Conservation (phyloP, 1,140 invertebrate species). For the Ceratina calcarata region DNA sequence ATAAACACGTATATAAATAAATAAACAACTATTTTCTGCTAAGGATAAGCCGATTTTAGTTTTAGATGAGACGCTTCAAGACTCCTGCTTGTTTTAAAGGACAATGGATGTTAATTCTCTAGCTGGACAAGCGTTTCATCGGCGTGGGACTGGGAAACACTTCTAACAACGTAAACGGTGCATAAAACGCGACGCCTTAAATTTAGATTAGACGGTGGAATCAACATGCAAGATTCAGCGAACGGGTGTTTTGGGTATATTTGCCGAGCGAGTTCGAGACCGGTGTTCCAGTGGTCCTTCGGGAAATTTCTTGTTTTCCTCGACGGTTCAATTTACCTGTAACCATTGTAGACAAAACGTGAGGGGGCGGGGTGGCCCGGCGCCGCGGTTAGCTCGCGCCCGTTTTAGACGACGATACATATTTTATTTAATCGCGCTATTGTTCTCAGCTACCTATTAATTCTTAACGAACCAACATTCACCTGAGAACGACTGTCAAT, state of each 20-base stretch:
- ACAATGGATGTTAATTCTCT: background rate
- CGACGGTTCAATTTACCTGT: conserved; percentile 45
- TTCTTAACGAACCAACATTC: background rate
- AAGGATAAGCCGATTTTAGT: too few species aligned
- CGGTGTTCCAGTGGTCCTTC: conserved; percentile 47
- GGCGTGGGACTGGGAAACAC: background rate
- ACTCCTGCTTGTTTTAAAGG: too few species aligned
- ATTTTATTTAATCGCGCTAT: conserved; percentile 53
- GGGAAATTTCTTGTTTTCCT: conserved; percentile 61
- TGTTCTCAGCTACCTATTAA: background rate
- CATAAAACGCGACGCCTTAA: conserved; percentile 27
- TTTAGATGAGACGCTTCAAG: too few species aligned
- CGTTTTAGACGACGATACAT: conserved; percentile 41
- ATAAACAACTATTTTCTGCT: too few species aligned
- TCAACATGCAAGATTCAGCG: conserved; percentile 55
- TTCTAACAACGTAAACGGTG: conserved; percentile 7
- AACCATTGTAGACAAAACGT: background rate
- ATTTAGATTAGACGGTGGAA: conserved; percentile 38
- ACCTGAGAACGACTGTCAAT: background rate
- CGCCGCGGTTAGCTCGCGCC: conserved; percentile 23
- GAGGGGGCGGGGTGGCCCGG: background rate
- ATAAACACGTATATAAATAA: too few species aligned
- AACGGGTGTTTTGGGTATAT: conserved; percentile 41
- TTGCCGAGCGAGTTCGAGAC: conserved; percentile 13
- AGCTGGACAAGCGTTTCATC: background rate